Evolutionary conservation across 2,888 invertebrate species (phyloP), one percentile per base, ranked within the genome.

Genomic region (Cremastobaeus sp.): DNA sequence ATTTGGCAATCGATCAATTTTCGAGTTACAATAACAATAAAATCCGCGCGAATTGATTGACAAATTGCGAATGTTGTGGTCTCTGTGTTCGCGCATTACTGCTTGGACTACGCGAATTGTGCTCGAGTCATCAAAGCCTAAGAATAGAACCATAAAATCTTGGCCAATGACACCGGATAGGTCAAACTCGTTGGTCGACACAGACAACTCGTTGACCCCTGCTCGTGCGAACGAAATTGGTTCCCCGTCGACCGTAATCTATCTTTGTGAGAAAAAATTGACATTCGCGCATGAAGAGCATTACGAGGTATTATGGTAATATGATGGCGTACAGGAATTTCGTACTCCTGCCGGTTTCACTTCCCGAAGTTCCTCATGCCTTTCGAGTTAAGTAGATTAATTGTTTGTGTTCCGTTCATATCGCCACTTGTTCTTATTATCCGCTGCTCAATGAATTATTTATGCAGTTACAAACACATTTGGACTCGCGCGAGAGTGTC

Each of bases 251-350:
- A 25, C 20, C 4, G 69, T 70, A 70, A 70, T 55, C 21, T 34
- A 70, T 62, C 69, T 70, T 62, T 62, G 62, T 70, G 70, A 62
- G 62, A 70, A 55, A 70, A 62, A 60, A 45, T 32, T 54, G 34
- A 45, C 35, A 68, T 43, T 45, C 50, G 15, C n/a, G 20, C 11
- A 30, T 9, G 48, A 68, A 57, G 50, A 57, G 50, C 41, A 15
- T 68, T 35, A 14, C 14, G 57, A 50, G 3, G 34, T 35, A 32
- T 48, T 50, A 66, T 57, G 50, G 25, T 66, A 57, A 57, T 50
- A 28, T 43, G 47, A n/a, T 34, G 14, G n/a, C 52, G 30, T 54
- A 17, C 1, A 47, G 35, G 28, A 47, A 28, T 47, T 41, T 30
- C 18, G 15, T 11, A 30, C 3, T 25, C 8, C 17, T 11, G n/a